A percentile compares a stretch with the other conserved stretches of the same genome.
These are phyloP conservation scores for Hyphantria cunea DNA, from an alignment of 1,140 invertebrate genomes.

Conservation along the genomic window DNA sequence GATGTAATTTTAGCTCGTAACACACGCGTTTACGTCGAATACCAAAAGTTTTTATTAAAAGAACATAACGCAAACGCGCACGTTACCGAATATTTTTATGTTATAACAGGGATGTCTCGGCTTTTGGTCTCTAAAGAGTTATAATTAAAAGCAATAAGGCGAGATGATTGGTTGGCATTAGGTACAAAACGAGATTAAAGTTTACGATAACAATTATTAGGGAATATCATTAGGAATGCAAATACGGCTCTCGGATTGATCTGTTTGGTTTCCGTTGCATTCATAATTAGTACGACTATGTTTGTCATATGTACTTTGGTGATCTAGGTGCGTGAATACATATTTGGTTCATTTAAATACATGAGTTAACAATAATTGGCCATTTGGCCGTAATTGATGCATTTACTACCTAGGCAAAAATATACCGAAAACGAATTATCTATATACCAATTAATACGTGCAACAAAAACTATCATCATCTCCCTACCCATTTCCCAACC, in stretches of 20 bases:
- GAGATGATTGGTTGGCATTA: conserved; percentile 42
- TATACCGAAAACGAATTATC: too few relatives aligned
- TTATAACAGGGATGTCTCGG: conserved; percentile 8
- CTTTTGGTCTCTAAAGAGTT: conserved; percentile 24
- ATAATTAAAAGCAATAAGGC: conserved; percentile 45
- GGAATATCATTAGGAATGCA: conserved; percentile 48
- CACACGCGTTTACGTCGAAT: conserved; percentile 30
- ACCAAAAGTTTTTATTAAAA: conserved; percentile 10
- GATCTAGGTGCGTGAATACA: too few relatives aligned
- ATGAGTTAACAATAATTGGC: too few relatives aligned
- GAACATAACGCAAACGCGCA: conserved; percentile 29
- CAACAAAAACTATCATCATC: too few relatives aligned
- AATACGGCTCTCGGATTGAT: conserved; percentile 28
- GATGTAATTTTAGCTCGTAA: conserved; percentile 15
- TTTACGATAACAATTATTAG: conserved; percentile 46
- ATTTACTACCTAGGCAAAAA: too few relatives aligned
- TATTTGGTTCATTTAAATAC: too few relatives aligned
- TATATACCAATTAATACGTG: too few relatives aligned
- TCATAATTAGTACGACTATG: too few relatives aligned
- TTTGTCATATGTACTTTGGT: too few relatives aligned
- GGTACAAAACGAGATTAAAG: conserved; percentile 40
- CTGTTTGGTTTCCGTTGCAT: neutral
- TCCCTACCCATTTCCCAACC: too few relatives aligned
- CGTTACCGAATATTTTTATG: conserved; percentile 12
- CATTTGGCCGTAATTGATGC: too few relatives aligned